Evolutionary conservation across 1,140 invertebrate species (phyloP), one percentile per base, ranked within the genome.

Genomic region (Nephila pilipes): DNA sequence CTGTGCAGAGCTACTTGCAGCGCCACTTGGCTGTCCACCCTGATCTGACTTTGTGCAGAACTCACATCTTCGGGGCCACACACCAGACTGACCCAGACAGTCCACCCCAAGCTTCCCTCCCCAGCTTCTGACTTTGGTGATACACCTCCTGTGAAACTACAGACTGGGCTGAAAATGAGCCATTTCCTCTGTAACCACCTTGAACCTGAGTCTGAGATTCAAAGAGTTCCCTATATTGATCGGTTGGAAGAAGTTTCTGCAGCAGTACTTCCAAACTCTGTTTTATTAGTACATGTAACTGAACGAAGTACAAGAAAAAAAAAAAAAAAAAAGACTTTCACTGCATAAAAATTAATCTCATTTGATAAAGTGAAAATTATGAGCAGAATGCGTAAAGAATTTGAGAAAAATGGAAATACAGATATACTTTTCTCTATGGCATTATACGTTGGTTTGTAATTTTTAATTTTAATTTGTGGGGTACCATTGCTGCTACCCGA

Each of bases 81-180:
- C 88, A 80, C 93, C 87, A 3, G n/a, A n/a, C n/a, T n/a, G 93
- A 93, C 12, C 87, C 89, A 14, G 93, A 90, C 18, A 89, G 25
- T 54, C 87, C 88, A n/a, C 93, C 93, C 46, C 60, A n/a, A n/a
- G 63, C 32, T 80, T 93, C 8, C 83, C 63, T 55, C 93, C 93
- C 91, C 57, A n/a, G 58, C 4, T 91, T 81, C 80, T 93, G 93
- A 79, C 93, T 93, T 63, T 93, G n/a, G 93, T 4, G 54, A 18
- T n/a, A 85, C 60, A 32, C 93, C 93, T 58, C 93, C 89, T 18
- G 81, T 93, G 65, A 93, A 93, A 16, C 93, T n/a, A n/a, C 93
- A 25, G 93, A 90, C 46, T 93, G 93, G 54, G 93, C 93, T 57
- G 93, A 93, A 93, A 93, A 93, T 16, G 93, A 90, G 1, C 93